Evolutionary conservation across 2,888 invertebrate genomes (phyloP).

Genomic region (Nymphalis c-album): DNA sequence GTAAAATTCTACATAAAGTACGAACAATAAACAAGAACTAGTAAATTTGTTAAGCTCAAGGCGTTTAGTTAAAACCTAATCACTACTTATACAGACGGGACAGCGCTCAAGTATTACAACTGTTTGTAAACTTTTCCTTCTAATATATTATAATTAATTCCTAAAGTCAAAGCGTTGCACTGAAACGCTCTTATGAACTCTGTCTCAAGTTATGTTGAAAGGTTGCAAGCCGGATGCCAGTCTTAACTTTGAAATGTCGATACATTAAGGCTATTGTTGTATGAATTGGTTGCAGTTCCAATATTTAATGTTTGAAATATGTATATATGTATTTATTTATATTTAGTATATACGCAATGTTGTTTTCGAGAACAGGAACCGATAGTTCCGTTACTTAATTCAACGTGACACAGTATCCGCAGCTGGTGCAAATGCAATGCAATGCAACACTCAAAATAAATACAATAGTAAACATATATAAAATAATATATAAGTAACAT

Average conservation of each 20-base stretch:
- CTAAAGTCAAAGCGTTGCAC: conserved; percentile 46
- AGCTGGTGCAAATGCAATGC: too few species aligned
- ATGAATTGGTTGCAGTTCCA: conserved; percentile 7
- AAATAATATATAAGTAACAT: too few species aligned
- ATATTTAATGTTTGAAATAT: too few species aligned
- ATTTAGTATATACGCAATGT: too few species aligned
- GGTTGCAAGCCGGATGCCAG: conserved; percentile 19
- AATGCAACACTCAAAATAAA: too few species aligned
- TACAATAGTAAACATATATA: too few species aligned
- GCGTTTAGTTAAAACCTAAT: conserved; percentile 1
- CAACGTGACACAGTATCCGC: too few species aligned
- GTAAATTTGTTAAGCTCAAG: not conserved
- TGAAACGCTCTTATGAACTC: conserved; percentile 50
- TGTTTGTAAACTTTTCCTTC: conserved; percentile 32
- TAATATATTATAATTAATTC: conserved; percentile 56
- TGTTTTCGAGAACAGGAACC: too few species aligned
- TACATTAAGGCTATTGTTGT: conserved; percentile 21
- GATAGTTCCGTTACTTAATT: too few species aligned
- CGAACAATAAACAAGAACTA: not conserved
- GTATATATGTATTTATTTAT: too few species aligned
- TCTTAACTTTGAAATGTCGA: conserved; percentile 19
- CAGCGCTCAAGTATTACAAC: conserved; percentile 13
- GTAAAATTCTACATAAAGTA: too few species aligned
- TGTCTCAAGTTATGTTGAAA: conserved; percentile 37
- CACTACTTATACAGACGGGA: not conserved